phyloP scores from a whole-genome alignment of 2,797 vertebrate species.

The Phataginus tetradactyla region DNA sequence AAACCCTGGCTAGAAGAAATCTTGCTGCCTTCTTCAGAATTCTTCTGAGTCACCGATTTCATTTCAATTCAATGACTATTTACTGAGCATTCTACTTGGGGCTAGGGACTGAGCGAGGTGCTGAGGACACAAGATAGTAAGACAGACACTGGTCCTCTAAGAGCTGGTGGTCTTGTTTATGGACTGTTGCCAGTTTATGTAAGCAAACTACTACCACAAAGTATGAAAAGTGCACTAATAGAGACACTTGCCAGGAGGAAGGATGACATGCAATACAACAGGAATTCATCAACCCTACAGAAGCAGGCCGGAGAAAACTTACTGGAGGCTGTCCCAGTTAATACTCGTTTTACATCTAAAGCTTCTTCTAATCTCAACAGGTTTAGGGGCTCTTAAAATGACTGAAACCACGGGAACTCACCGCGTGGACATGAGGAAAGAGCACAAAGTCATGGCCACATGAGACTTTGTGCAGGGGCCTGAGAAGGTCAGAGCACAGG shows the following conservation, averaged over 20 bases:
- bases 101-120: neutral
- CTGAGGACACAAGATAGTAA: neutral
- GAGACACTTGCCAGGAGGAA: neutral
- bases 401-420: neutral
- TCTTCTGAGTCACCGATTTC: neutral
- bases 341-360: neutral
- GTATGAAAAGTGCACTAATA: accelerated
- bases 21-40: neutral
- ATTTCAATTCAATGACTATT: neutral
- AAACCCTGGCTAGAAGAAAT: neutral
- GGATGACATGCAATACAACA: no score
- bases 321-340: neutral
- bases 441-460: neutral
- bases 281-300: neutral
- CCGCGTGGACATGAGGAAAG: neutral
- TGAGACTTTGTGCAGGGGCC: neutral
- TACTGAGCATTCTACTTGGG: neutral
- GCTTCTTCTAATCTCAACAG: neutral
- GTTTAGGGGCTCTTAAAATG: neutral
- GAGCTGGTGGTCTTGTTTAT: neutral
- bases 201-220: neutral
- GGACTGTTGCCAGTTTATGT: neutral
- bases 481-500: no score
- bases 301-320: neutral
- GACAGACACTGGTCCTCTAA: neutral